Percentiles rank a stretch among this genome's conserved stretches.
Evolutionary conservation across 2,113 vertebrate genomes (phyloP).

Genomic region (Labeo catla): DNA sequence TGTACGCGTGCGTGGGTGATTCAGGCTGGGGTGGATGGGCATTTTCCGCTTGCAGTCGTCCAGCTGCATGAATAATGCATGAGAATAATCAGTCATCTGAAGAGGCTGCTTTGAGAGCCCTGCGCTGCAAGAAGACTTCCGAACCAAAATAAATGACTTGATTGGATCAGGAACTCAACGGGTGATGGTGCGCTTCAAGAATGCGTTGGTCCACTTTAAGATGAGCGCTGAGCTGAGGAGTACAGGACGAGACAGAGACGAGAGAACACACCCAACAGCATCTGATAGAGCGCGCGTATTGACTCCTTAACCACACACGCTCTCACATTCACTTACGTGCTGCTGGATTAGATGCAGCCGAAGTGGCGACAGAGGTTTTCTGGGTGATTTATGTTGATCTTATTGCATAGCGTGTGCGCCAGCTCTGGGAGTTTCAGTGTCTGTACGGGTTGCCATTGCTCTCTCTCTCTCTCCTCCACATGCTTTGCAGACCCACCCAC

Average conservation of each 20-base stretch:
- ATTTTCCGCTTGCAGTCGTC: conserved; percentile 49
- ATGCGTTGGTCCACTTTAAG: neutral
- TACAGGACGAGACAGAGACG: neutral
- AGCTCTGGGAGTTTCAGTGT: conserved; percentile 18
- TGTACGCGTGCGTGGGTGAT: conserved; percentile 61
- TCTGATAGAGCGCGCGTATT: neutral
- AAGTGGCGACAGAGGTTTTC: neutral
- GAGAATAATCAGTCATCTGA: conserved; percentile 15
- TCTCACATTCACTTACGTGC: neutral
- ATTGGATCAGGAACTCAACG: neutral
- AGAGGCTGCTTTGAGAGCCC: neutral
- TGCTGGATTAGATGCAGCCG: neutral
- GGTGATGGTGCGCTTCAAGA: neutral
- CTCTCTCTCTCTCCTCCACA: conserved; percentile 47
- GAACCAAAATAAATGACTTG: conserved; percentile 1
- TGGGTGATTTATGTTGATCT: neutral
- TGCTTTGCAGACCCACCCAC: conserved; percentile 40
- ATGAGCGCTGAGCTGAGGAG: neutral
- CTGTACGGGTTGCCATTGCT: neutral
- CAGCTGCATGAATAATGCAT: conserved; percentile 65
- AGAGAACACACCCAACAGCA: neutral
- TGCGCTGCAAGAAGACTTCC: neutral
- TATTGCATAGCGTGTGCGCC: neutral
- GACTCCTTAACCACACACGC: neutral
- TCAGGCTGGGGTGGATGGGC: conserved; percentile 39